Base-by-base conservation (phyloP, 2,113 vertebrate species). In the Sander lucioperca region DNA sequence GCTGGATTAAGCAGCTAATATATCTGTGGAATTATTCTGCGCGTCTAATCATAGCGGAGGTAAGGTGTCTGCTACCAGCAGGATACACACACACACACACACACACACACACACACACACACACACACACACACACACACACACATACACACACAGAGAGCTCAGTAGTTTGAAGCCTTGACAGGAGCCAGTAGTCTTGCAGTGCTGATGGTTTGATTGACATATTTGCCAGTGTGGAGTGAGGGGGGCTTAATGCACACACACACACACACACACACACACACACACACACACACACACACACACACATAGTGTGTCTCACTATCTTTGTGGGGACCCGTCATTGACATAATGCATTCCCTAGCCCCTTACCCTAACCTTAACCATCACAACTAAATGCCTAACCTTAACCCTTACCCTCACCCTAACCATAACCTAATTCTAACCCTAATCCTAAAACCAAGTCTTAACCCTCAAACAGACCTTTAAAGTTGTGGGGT, bases 1-100 rank as follows among this genome's bases (percentile, higher is more conserved):
- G 0, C 45, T 23, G 86, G 83, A 80, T 86, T 89, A 82, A 64
- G 79, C 43, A 27, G 81, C 83, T 88, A 71, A 77, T 87, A 53
- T 85, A 84, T 85, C 84, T 85, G 66, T 67, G 83, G 73, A 82
- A 75, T 50, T 77, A 84, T 67, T 80, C 47, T 63, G 51, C 72
- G 82, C 64, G 79, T 82, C 75, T 91, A 87, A 83, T 83, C 77
- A 82, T 86, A 86, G 73, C 76, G 80, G 45, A 75, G 71, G 61
- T 75, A 75, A 63, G 63, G 80, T 82, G 80, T 85, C 89, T 83
- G 69, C 73, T 56, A 19, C 47, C 36, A 39, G 33, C 33, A 36
- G 5, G 69, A 30, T 48, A 73, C 66, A 82, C 65, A 56, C 30
- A 45, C 72, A 62, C 61, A 66, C 67, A 65, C 67, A n/a, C 43